Evolutionary conservation across 2,888 invertebrate genomes (phyloP).

Genomic region (Acleris laterana): DNA sequence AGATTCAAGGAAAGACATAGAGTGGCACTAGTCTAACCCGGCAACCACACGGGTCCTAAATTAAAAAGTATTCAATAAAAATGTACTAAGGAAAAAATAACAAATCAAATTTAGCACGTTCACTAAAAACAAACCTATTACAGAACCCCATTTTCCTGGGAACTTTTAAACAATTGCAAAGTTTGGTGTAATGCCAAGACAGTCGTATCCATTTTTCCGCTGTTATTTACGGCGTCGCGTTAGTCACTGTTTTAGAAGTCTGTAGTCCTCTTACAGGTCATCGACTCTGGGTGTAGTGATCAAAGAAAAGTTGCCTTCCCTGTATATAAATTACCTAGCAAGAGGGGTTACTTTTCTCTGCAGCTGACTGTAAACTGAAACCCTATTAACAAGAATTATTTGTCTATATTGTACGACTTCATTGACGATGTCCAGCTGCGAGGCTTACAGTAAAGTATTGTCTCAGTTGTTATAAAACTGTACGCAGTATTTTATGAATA

Average conservation of each 20-base stretch:
- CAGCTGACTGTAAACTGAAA: slow-evolving; percentile 7
- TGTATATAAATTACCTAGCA: too few species aligned
- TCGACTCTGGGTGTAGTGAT: slow-evolving; percentile 9
- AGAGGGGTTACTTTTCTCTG: too few species aligned
- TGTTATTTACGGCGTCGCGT: slow-evolving; percentile 19
- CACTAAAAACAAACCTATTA: background rate
- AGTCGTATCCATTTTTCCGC: slow-evolving; percentile 44
- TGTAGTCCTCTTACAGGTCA: slow-evolving; percentile 27
- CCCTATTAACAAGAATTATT: slow-evolving; percentile 10
- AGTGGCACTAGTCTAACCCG: too few species aligned
- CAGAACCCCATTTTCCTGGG: background rate
- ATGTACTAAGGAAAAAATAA: background rate
- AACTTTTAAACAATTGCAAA: slow-evolving; percentile 27
- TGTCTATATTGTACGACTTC: slow-evolving; percentile 3
- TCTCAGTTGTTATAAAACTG: too few species aligned
- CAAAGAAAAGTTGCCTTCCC: too few species aligned
- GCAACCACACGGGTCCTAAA: too few species aligned
- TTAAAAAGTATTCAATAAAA: too few species aligned
- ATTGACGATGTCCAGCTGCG: background rate
- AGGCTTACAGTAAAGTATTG: too few species aligned
- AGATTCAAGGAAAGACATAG: too few species aligned
- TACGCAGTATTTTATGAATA: too few species aligned
- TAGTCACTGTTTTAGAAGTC: slow-evolving; percentile 32
- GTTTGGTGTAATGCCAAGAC: slow-evolving; percentile 40
- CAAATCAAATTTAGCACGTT: background rate